These are phyloP conservation scores for Antrozous pallidus DNA, from an alignment of 2,797 vertebrate genomes.

Conservation along the genomic window DNA sequence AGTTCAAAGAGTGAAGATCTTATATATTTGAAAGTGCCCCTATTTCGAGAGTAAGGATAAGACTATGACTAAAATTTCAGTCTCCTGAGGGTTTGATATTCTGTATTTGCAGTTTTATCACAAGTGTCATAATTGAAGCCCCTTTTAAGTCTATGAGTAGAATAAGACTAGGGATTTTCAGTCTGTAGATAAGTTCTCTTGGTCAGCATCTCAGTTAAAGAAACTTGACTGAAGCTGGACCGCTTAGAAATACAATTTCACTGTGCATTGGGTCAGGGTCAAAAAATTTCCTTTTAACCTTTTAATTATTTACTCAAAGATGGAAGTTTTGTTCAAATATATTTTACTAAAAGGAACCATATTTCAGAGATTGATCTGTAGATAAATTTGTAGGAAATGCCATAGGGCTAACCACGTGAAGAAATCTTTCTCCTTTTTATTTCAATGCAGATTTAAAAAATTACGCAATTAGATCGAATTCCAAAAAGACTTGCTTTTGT, in stretches of 20 bases:
- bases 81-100: not conserved
- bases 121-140: not conserved
- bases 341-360: not conserved
- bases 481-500: not conserved
- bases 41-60: not conserved
- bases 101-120: not conserved
- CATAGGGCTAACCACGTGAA: not conserved
- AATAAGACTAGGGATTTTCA: not conserved
- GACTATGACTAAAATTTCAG: not conserved
- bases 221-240: not conserved
- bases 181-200: not conserved
- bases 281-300: not conserved
- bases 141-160: not conserved
- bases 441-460: not conserved
- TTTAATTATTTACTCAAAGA: conserved; percentile 23
- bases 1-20: not conserved
- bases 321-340: not conserved
- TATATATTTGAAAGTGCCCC: not conserved
- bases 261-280: not conserved
- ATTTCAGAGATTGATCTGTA: not conserved
- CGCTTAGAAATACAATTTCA: not conserved
- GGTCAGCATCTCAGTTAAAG: not conserved
- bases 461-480: not conserved
- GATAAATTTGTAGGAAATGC: not conserved
- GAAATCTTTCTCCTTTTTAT: not conserved